A percentile compares a stretch with the other conserved stretches of the same genome.
Evolutionary conservation across 2,888 invertebrate genomes (phyloP).

Genomic region (Oxytorus armatus): DNA sequence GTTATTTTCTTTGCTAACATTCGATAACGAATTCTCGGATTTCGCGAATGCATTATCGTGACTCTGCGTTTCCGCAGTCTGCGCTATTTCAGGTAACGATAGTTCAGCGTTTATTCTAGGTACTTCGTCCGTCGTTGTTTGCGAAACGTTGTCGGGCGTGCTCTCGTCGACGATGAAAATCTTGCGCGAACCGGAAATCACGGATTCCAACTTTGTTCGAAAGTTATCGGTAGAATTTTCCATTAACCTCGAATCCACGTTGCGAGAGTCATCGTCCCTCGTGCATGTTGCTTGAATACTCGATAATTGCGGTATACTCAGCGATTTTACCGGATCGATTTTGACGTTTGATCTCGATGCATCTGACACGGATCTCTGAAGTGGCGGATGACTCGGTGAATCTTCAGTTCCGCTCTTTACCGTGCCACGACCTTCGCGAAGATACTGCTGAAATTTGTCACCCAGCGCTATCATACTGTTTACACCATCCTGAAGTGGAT

Average conservation of each 20-base stretch:
- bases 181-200: neutral
- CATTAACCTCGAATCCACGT: neutral
- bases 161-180: slow-evolving; percentile 5
- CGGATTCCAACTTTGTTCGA: slow-evolving; percentile 4
- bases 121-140: slow-evolving; percentile 46
- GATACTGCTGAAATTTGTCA: slow-evolving; percentile 77
- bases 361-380: slow-evolving; percentile 69
- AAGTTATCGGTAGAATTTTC: neutral
- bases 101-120: slow-evolving; percentile 68
- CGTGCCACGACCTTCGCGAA: slow-evolving; percentile 72
- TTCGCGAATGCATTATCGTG: slow-evolving; percentile 61
- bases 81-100: slow-evolving; percentile 75
- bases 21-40: slow-evolving; percentile 1
- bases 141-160: neutral
- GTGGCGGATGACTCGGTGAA: slow-evolving; percentile 48
- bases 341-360: slow-evolving; percentile 60
- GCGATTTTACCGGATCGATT: slow-evolving; percentile 70
- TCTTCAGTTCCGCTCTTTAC: slow-evolving; percentile 23
- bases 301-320: slow-evolving; percentile 75
- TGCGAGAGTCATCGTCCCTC: neutral
- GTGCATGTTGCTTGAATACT: slow-evolving; percentile 65
- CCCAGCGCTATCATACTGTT: slow-evolving; percentile 76
- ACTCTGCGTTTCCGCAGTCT: slow-evolving; percentile 70
- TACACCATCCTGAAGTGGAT: slow-evolving; percentile 74
- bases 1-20: slow-evolving; percentile 41